Base-by-base conservation (phyloP, 2,113 vertebrate genomes). In the Callocephalon fimbriatum region DNA sequence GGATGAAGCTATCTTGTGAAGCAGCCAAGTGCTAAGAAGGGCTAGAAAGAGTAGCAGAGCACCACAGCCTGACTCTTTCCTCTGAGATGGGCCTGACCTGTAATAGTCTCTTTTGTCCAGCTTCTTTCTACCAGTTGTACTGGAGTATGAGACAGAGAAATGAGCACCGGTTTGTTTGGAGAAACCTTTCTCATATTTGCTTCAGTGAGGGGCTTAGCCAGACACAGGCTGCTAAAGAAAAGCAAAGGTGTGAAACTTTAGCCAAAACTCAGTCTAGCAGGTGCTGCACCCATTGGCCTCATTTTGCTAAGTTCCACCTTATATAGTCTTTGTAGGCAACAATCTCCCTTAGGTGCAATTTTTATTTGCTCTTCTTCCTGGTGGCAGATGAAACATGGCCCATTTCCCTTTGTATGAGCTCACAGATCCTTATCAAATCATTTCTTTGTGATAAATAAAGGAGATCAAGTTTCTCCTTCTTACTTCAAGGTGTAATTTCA, bases 371-470 rank as follows among this genome's bases (percentile, higher is more conserved):
- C 31, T 82, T 90, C 66, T 75, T 70, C 51, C 32, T 75, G 27
- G 9, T 67, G 88, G 47, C 1, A 3, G 26, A 65, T 82, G 58
- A 91, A 95, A 85, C 9, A 3, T 29, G 32, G 35, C 71, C 38
- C 10, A 7, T 48, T 80, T 91, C 21, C 14, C 35, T 65, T 48
- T 51, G 51, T 63, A 82, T 93, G 95, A 93, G 40, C 78, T 97
- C 94, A 96, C 23, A 79, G 90, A 92, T 86, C 12, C 25, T 86
- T 96, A 88, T 95, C 82, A 73, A 78, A 56, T 42, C 0, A 70
- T 88, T 88, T 85, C 10, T 75, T 81, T 51, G 18, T 65, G 56
- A 75, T 82, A 94, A 96, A 92, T 48, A 86, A 72, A 87, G 23
- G 12, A 27, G 22, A 59, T 85, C 19, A 51, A 38, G 21, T 72